Evolutionary conservation across 2,113 vertebrate genomes (phyloP).

Genomic region (Oplegnathus fasciatus): DNA sequence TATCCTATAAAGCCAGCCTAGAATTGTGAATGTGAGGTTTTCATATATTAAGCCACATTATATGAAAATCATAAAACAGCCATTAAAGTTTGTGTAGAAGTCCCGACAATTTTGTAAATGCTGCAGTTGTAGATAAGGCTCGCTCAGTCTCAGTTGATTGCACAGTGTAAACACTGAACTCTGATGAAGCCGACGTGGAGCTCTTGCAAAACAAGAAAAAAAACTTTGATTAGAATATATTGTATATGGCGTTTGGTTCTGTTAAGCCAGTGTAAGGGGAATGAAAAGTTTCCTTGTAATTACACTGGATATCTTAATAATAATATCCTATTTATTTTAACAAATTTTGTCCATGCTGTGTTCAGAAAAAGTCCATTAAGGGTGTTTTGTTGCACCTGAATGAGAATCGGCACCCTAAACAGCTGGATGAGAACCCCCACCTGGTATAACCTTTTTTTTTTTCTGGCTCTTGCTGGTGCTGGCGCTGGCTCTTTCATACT

Average conservation of each 20-base stretch:
- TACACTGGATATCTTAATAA: neutral
- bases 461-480: slow-evolving; percentile 66
- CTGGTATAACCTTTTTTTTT: slow-evolving; percentile 74
- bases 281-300: neutral
- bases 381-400: slow-evolving; percentile 84
- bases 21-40: slow-evolving; percentile 8
- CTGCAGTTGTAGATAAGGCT: slow-evolving; percentile 20
- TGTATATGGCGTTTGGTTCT: slow-evolving; percentile 1
- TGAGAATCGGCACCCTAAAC: slow-evolving; percentile 79
- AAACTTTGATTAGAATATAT: neutral
- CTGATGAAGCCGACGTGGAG: neutral
- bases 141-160: neutral
- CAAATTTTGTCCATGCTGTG: slow-evolving; percentile 74
- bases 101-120: slow-evolving; percentile 31
- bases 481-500: slow-evolving; percentile 68
- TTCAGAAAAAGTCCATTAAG: slow-evolving; percentile 86
- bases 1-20: neutral
- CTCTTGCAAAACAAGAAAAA: slow-evolving; percentile 13
- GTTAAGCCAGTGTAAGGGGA: neutral
- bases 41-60: slow-evolving; percentile 7
- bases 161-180: neutral
- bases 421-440: slow-evolving; percentile 78
- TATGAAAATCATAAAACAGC: neutral
- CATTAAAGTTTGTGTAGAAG: neutral
- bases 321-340: slow-evolving; percentile 56